These are phyloP conservation scores for Nothocercus nigrocapillus DNA, from an alignment of 2,113 vertebrate species.

Conservation along the genomic window DNA sequence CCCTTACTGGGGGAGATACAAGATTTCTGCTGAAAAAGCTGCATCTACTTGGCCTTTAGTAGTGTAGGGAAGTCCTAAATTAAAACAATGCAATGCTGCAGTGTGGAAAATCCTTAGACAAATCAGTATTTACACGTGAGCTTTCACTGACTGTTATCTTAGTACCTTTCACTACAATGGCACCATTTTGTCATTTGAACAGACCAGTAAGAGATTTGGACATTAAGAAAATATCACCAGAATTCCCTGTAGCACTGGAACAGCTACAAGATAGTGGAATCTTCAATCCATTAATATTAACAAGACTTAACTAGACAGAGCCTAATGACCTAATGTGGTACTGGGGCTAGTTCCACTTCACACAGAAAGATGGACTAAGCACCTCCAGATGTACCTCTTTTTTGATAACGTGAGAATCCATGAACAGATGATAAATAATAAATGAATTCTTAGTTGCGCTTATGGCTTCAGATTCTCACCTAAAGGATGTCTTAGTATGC, in stretches of 20 bases:
- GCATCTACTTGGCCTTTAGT: background rate
- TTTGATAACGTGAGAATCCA: background rate
- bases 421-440: background rate
- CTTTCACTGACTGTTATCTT: background rate
- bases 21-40: background rate
- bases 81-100: background rate
- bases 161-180: rapidly evolving
- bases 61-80: background rate
- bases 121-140: background rate
- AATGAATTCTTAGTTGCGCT: background rate
- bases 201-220: background rate
- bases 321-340: background rate
- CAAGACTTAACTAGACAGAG: background rate
- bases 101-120: background rate
- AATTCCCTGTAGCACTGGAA: background rate
- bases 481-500: background rate
- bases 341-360: background rate
- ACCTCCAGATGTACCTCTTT: background rate
- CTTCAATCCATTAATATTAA: background rate
- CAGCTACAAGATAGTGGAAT: background rate
- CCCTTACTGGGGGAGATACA: background rate
- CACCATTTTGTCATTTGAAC: background rate
- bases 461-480: background rate
- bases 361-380: background rate
- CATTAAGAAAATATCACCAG: background rate